A percentile compares a stretch with the other conserved stretches of the same genome.
Evolutionary conservation across 2,113 vertebrate species (phyloP).

Genomic region (Cryptotis parvus): DNA sequence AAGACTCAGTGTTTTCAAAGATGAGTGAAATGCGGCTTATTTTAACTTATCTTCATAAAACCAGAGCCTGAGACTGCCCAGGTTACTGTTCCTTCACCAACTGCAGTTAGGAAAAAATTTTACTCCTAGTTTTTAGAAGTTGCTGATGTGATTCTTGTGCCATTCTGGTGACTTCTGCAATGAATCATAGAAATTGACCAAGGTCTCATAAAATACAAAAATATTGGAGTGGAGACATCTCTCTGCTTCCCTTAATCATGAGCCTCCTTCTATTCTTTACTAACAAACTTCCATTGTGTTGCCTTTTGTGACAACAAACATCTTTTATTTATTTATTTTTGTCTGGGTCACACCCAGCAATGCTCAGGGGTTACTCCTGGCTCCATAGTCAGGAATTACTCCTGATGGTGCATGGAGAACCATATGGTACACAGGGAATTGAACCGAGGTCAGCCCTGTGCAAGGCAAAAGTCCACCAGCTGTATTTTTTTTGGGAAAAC

Average conservation of each 20-base stretch:
- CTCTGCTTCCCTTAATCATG: background rate
- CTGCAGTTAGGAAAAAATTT: background rate
- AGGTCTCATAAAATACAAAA: background rate
- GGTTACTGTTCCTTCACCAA: background rate
- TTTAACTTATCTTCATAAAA: background rate
- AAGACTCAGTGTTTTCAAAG: background rate
- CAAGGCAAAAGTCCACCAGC: too few relatives aligned
- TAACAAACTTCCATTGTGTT: background rate
- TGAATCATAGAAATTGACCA: background rate
- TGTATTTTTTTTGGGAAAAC: too few relatives aligned
- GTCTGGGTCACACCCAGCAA: too few relatives aligned
- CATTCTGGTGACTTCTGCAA: background rate
- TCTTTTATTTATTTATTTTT: too few relatives aligned
- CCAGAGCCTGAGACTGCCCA: background rate
- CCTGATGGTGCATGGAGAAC: too few relatives aligned
- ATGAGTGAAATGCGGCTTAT: background rate
- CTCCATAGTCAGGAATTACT: too few relatives aligned
- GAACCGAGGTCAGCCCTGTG: too few relatives aligned
- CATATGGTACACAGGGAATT: too few relatives aligned
- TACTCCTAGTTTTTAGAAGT: background rate
- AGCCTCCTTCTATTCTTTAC: background rate
- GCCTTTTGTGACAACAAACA: too few relatives aligned
- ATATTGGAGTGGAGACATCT: background rate
- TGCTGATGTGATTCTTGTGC: background rate
- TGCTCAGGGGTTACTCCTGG: too few relatives aligned